These are phyloP conservation scores for Percopsis omiscomaycus DNA, from an alignment of 2,797 vertebrate species.

Conservation along the genomic window DNA sequence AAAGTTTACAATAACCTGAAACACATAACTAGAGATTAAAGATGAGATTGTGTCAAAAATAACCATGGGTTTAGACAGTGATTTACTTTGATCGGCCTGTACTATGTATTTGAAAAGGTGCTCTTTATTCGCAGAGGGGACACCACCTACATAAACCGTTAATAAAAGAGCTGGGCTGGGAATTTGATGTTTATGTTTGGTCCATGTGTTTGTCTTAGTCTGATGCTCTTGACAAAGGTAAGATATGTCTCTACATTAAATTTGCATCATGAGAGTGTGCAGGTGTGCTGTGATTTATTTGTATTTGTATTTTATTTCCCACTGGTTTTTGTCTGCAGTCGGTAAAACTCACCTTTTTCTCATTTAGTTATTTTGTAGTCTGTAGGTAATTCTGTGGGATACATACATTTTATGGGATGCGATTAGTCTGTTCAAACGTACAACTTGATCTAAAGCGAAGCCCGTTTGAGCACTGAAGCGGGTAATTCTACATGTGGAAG, in stretches of 20 bases:
- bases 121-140: conserved; percentile 11
- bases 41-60: conserved; percentile 28
- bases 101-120: not conserved
- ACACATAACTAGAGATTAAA: conserved; percentile 30
- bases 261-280: not conserved
- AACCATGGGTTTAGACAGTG: conserved; percentile 8
- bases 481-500: too few species aligned
- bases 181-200: conserved; percentile 18
- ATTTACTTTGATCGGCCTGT: conserved; percentile 26
- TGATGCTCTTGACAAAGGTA: conserved; percentile 7
- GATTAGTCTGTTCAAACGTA: not conserved
- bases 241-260: conserved; percentile 15
- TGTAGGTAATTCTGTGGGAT: too few species aligned
- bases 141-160: conserved; percentile 11
- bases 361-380: too few species aligned
- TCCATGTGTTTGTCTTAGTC: conserved; percentile 8
- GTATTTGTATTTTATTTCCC: not conserved
- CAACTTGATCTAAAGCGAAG: not conserved
- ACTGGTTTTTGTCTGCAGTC: not conserved
- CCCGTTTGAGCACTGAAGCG: too few species aligned
- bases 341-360: too few species aligned
- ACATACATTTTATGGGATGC: not conserved
- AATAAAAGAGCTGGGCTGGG: conserved; percentile 1
- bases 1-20: conserved; percentile 46
- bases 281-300: not conserved